These are phyloP conservation scores for Metopolophium dirhodum DNA, from an alignment of 1,140 invertebrate genomes.

Conservation along the genomic window DNA sequence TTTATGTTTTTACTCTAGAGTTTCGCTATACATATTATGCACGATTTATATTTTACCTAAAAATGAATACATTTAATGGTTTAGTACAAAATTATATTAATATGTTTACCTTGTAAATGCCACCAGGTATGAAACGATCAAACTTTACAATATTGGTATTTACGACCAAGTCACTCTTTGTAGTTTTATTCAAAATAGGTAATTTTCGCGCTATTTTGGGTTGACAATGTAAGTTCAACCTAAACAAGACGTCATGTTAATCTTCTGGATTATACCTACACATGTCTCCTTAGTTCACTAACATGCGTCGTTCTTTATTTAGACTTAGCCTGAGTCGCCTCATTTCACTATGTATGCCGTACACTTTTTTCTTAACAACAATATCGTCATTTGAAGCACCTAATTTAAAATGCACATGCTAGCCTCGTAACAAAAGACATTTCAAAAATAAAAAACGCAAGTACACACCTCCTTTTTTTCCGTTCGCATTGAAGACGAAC, in stretches of 20 bases:
- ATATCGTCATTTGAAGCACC: neutral
- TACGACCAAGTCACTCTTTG: neutral
- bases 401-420: neutral
- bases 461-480: neutral
- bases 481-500: neutral
- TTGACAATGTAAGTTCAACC: neutral
- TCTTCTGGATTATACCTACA: neutral
- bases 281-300: neutral
- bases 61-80: neutral
- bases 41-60: neutral
- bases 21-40: neutral
- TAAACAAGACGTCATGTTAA: neutral
- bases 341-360: neutral
- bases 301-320: conserved; percentile 26
- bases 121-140: neutral
- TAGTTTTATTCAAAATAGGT: neutral
- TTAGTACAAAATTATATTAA: neutral
- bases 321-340: conserved; percentile 21
- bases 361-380: neutral
- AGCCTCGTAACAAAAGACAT: neutral
- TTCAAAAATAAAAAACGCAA: neutral
- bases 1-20: neutral
- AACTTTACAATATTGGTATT: neutral
- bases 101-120: neutral
- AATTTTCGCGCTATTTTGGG: neutral